Conservation (phyloP, 2,888 invertebrate genomes). For the Andrena camellia region DNA sequence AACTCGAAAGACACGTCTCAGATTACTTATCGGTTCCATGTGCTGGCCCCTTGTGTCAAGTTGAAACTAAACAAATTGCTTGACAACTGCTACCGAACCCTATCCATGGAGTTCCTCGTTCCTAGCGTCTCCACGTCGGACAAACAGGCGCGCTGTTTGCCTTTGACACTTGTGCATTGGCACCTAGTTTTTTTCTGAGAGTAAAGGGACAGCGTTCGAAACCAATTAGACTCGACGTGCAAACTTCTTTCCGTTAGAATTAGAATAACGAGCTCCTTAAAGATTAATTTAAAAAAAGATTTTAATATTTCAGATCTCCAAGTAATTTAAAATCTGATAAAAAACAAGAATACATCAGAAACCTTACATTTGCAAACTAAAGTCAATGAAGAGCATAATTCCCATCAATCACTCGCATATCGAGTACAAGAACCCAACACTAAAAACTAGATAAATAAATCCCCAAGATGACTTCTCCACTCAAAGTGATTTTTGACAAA, state of each 20-base stretch:
- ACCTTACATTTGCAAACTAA: too few species aligned
- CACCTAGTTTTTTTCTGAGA: neutral
- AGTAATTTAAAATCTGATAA: too few species aligned
- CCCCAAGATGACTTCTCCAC: neutral
- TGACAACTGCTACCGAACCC: constrained; percentile 61
- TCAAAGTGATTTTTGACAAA: neutral
- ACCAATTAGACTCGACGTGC: too few species aligned
- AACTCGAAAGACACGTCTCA: constrained; percentile 61
- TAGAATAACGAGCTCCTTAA: too few species aligned
- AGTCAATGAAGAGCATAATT: too few species aligned
- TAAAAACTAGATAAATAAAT: too few species aligned
- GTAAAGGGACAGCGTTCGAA: neutral
- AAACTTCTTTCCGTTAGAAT: too few species aligned
- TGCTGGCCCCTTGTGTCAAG: constrained; percentile 72
- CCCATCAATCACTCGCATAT: too few species aligned
- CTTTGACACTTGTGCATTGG: neutral
- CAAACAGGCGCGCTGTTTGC: constrained; percentile 49
- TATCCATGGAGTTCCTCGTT: constrained; percentile 46
- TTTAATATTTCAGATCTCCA: too few species aligned
- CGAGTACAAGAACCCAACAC: too few species aligned
- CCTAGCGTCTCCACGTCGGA: constrained; percentile 28
- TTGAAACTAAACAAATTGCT: constrained; percentile 81
- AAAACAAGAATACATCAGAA: too few species aligned
- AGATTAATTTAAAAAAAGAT: too few species aligned
- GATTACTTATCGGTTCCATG: constrained; percentile 74